Evolutionary conservation across 2,888 invertebrate species (phyloP), one percentile per base, ranked within the genome.

Genomic region (Agonopterix heracliana): DNA sequence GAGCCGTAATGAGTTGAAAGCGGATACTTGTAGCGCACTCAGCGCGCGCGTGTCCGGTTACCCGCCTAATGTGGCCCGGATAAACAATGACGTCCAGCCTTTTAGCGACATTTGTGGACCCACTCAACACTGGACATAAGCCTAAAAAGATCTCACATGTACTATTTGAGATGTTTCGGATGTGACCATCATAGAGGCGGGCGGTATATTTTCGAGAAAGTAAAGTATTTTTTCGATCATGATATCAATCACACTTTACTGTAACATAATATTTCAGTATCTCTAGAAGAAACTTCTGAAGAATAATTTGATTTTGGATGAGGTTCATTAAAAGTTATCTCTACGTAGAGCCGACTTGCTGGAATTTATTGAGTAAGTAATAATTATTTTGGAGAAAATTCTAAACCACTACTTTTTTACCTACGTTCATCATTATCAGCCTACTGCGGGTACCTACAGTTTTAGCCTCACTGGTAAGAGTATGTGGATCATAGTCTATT

Each of bases 1-100:
- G 79, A 77, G 67, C 84, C 77, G 83, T 88, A 88, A 88, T 88
- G 87, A 88, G 87, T 88, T 88, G 87, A 88, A 88, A 88, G 87
- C 87, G 85, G 87, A 88, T 88, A 88, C 87, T 87, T 88, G 87
- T 88, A 88, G 84, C 86, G 86, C 87, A 87, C 87, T 88, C 87
- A 87, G 81, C 73, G 74, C 81, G 86, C 78, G 82, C 87, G 87
- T 88, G 87, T 88, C 87, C 87, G 86, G 87, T 88, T 88, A 86
- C 87, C 82, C 84, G 86, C 85, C 86, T 88, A 87, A 88, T 88
- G 87, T 84, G 81, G 78, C 77, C 83, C 86, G 87, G 87, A 87
- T 88, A 88, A 88, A 88, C 87, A 88, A 88, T 86, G 87, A 86
- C 86, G 86, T 81, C 82, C 85, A 85, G 87, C 86, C 87, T 88